A percentile compares a stretch with the other conserved stretches of the same genome.
phyloP scores from a whole-genome alignment of 2,113 vertebrate genomes.

The Spilogale gracilis region DNA sequence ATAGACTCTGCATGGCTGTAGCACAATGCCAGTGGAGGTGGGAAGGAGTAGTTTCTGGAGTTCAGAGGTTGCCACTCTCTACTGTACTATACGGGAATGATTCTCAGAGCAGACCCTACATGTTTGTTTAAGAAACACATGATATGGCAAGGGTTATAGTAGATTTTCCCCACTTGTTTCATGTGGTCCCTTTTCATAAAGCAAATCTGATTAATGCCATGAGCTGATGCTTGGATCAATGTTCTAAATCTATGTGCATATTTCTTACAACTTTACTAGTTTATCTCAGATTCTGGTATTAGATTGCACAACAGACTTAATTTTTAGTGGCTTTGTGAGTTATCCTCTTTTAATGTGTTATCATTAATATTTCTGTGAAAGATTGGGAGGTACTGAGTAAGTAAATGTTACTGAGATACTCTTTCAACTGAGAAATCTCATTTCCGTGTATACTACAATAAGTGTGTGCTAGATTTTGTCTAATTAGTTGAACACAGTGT shows the following conservation, averaged over 20 bases:
- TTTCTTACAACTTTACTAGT: slow-evolving; percentile 2
- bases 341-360: slow-evolving; percentile 22
- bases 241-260: not conserved
- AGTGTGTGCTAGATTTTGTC: slow-evolving; percentile 10
- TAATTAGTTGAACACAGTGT: not conserved
- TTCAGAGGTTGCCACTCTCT: not conserved
- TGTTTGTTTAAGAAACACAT: not conserved
- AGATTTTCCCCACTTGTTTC: not conserved
- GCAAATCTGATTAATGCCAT: not conserved
- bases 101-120: not conserved
- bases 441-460: not conserved
- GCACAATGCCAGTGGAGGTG: not conserved
- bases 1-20: not conserved
- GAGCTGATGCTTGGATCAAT: not conserved
- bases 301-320: not conserved
- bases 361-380: slow-evolving; percentile 23
- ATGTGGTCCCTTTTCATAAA: not conserved
- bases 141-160: not conserved
- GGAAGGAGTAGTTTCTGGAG: not conserved
- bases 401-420: not conserved
- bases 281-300: slow-evolving; percentile 12
- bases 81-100: not conserved
- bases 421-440: slow-evolving; percentile 24
- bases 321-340: slow-evolving; percentile 5
- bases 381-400: not conserved